phyloP scores from a whole-genome alignment of 2,797 vertebrate genomes.

The Alca torda region DNA sequence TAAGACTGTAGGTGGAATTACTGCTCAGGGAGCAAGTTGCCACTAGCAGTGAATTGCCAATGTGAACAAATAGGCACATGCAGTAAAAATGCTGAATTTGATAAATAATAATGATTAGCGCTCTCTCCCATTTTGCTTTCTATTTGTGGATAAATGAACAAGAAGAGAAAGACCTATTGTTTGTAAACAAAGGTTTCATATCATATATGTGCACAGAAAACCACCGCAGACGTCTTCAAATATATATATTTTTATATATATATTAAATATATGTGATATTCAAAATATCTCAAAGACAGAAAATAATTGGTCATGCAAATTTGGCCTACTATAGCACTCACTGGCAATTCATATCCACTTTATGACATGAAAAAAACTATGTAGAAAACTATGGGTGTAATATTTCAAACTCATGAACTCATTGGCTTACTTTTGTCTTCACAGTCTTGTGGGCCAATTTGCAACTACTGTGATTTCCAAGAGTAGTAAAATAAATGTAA shows the following conservation, averaged over 20 bases:
- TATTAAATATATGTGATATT: neutral
- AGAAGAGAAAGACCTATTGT: neutral
- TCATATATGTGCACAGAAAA: neutral
- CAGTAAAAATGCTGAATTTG: neutral
- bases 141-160: neutral
- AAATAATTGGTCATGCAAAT: neutral
- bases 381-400: neutral
- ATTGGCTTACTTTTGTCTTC: neutral
- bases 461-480: neutral
- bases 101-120: neutral
- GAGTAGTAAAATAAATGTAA: neutral
- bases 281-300: neutral
- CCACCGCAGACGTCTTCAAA: neutral
- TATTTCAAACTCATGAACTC: neutral
- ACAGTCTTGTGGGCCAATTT: neutral
- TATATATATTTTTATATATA: neutral
- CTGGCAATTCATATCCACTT: neutral
- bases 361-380: neutral
- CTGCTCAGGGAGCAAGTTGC: neutral
- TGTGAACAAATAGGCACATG: neutral
- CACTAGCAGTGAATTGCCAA: neutral
- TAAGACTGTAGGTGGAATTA: neutral
- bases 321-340: neutral
- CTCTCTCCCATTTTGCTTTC: neutral
- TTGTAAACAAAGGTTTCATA: neutral